Evolutionary conservation across 1,140 invertebrate species (phyloP).

Genomic region (Drosophila funebris): DNA sequence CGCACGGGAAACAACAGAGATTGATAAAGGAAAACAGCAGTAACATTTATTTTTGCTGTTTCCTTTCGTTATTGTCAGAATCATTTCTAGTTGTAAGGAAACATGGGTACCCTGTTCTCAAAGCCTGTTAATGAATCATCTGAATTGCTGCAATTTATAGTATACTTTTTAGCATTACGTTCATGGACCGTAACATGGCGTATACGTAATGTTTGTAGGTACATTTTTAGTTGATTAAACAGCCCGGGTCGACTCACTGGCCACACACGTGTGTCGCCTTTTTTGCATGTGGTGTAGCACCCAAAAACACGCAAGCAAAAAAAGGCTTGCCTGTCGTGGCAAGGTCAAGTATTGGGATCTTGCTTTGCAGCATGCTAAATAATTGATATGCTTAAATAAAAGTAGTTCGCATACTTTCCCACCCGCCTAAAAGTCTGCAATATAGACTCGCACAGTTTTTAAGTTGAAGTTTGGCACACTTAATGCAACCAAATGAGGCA

Average conservation of each 20-base stretch:
- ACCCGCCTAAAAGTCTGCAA: conserved; percentile 19
- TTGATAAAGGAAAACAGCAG: conserved; percentile 31
- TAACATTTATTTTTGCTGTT: conserved; percentile 58
- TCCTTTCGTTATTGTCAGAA: conserved; percentile 60
- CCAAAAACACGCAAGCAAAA: conserved; percentile 11
- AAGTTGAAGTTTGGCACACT: conserved; percentile 8
- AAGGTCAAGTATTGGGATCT: conserved; percentile 48
- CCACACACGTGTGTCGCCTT: conserved; percentile 21
- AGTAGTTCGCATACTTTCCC: not conserved
- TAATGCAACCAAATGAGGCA: conserved; percentile 42
- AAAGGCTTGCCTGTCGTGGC: conserved; percentile 20
- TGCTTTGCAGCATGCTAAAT: conserved; percentile 22
- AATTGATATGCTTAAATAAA: conserved; percentile 39
- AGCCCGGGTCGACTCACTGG: not conserved
- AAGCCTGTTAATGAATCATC: no score
- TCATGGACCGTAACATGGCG: conserved; percentile 7
- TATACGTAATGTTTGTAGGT: conserved; percentile 31
- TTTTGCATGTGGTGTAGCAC: conserved; percentile 15
- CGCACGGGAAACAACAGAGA: conserved; percentile 16
- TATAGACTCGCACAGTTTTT: not conserved
- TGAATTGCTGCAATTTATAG: not conserved
- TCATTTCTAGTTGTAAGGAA: conserved; percentile 1
- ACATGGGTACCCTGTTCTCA: not conserved
- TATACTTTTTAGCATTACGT: not conserved
- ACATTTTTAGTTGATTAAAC: conserved; percentile 34